Evolutionary conservation across 2,797 vertebrate species (phyloP).

Genomic region (Mionectes olivaceus): DNA sequence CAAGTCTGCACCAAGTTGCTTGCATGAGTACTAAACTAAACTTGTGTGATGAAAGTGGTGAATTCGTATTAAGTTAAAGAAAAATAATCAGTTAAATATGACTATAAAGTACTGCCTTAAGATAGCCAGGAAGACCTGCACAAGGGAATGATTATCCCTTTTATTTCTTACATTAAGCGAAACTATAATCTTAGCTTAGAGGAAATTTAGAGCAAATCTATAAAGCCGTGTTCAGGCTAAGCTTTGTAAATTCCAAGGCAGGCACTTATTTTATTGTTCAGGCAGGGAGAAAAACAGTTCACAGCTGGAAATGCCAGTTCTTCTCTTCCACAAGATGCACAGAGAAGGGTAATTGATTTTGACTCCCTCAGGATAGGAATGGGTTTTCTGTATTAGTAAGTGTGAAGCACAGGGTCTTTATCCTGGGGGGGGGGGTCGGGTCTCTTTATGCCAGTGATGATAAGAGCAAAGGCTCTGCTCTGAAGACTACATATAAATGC

Average conservation of each 20-base stretch:
- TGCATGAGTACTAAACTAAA: background rate
- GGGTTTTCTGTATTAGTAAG: background rate
- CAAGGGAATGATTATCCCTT: background rate
- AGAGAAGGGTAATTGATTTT: slow-evolving; percentile 50
- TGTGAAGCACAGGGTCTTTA: slow-evolving; percentile 19
- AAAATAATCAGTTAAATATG: background rate
- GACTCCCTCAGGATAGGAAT: slow-evolving; percentile 23
- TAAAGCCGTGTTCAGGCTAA: slow-evolving; percentile 30
- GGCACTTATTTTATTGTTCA: slow-evolving; percentile 30
- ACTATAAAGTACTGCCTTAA: background rate
- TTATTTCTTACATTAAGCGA: slow-evolving; percentile 1
- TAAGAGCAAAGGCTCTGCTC: background rate
- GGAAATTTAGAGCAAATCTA: background rate
- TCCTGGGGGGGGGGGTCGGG: background rate
- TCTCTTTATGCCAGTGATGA: background rate
- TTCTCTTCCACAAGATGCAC: slow-evolving; percentile 14
- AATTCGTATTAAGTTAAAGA: background rate
- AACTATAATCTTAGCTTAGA: slow-evolving; percentile 7
- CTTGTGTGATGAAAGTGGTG: background rate
- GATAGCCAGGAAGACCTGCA: background rate
- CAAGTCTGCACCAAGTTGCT: background rate
- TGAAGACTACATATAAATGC: background rate
- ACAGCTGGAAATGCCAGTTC: slow-evolving; percentile 58
- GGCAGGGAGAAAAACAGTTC: slow-evolving; percentile 41
- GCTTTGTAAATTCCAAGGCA: slow-evolving; percentile 49